A percentile compares a stretch with the other conserved stretches of the same genome.
Evolutionary conservation across 2,113 vertebrate genomes (phyloP).

Genomic region (Lucifuga dentata): DNA sequence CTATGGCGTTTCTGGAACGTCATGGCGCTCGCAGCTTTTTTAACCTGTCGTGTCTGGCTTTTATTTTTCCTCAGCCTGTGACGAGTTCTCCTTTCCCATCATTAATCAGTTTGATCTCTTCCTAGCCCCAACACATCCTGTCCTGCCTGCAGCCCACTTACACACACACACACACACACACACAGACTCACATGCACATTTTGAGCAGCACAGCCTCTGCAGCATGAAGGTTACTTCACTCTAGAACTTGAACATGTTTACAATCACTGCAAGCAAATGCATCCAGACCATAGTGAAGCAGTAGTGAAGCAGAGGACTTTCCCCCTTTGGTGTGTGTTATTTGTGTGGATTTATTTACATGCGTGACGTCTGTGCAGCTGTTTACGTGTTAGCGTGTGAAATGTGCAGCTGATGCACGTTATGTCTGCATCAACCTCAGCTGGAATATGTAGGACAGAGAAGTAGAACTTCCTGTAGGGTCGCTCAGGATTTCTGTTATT

Average conservation of each 20-base stretch:
- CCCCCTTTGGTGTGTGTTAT: too few species aligned
- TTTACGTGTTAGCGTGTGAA: neutral
- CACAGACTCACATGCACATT: constrained; percentile 29
- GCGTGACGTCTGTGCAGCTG: neutral
- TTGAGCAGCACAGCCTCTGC: neutral
- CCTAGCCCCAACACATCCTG: constrained; percentile 63
- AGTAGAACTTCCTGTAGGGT: too few species aligned
- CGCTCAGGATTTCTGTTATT: too few species aligned
- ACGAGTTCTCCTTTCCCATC: constrained; percentile 32
- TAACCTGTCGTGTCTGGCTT: constrained; percentile 30
- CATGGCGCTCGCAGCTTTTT: constrained; percentile 49
- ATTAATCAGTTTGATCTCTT: constrained; percentile 49
- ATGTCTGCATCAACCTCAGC: too few species aligned
- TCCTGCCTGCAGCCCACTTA: constrained; percentile 43
- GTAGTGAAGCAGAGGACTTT: too few species aligned
- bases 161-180: constrained; percentile 19
- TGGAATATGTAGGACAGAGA: too few species aligned
- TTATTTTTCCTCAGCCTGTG: constrained; percentile 37
- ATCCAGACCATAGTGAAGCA: too few species aligned
- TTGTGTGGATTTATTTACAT: constrained; percentile 7
- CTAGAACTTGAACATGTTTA: neutral
- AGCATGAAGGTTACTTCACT: neutral
- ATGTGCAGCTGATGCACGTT: too few species aligned
- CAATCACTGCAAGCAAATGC: too few species aligned
- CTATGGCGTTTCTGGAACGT: constrained; percentile 32